A percentile compares a stretch with the other conserved stretches of the same genome.
Evolutionary conservation across 2,113 vertebrate species (phyloP).

Genomic region (Vulpes ferrilata): DNA sequence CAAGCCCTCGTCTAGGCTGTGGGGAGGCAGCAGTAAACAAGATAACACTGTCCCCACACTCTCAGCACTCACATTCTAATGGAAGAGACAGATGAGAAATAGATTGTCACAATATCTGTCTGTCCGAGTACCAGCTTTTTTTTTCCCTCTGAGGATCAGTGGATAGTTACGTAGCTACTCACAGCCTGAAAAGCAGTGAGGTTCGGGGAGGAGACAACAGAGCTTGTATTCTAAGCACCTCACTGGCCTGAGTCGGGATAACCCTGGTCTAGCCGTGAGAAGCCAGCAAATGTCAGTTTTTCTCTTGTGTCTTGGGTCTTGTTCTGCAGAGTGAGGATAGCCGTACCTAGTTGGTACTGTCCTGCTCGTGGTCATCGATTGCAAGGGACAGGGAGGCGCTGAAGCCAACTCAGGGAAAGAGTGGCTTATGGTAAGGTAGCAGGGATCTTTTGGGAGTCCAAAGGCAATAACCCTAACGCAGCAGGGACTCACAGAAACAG

Average conservation of each 20-base stretch:
- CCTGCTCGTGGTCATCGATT: background rate
- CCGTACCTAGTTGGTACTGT: background rate
- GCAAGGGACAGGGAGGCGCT: background rate
- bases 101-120: background rate
- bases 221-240: background rate
- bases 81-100: background rate
- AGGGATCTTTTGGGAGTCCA: background rate
- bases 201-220: fast-evolving
- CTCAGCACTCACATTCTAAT: background rate
- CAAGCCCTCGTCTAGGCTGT: background rate
- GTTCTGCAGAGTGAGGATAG: background rate
- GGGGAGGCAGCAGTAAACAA: background rate
- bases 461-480: background rate
- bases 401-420: background rate
- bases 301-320: background rate
- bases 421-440: background rate
- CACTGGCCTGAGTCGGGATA: background rate
- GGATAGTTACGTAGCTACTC: background rate
- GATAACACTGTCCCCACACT: background rate
- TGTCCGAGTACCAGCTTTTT: background rate
- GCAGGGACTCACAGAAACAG: background rate
- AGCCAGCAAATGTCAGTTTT: background rate
- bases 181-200: background rate
- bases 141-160: background rate
- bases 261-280: background rate